These are phyloP conservation scores for Colossoma macropomum DNA, from an alignment of 2,113 vertebrate species.

Conservation along the genomic window DNA sequence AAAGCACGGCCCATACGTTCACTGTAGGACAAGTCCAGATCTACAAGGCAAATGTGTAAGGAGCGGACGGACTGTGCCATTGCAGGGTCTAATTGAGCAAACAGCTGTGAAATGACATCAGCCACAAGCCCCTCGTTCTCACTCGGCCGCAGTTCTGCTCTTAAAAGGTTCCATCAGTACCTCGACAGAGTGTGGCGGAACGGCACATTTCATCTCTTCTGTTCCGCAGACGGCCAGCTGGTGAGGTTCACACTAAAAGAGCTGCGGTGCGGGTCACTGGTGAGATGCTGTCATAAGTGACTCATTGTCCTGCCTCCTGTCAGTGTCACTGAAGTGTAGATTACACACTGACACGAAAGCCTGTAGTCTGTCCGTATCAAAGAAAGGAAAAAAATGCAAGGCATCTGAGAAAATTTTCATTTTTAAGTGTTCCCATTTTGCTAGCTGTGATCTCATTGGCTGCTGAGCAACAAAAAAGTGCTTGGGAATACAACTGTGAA, in stretches of 20 bases:
- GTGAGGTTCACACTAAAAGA: constrained; percentile 45
- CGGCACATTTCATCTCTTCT: constrained; percentile 64
- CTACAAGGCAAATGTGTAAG: constrained; percentile 30
- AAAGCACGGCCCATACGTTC: constrained; percentile 25
- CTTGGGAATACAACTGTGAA: constrained; percentile 41
- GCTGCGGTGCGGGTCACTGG: constrained; percentile 43
- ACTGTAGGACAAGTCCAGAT: constrained; percentile 35
- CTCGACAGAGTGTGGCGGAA: constrained; percentile 63
- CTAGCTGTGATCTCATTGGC: constrained; percentile 24
- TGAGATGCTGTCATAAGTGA: constrained; percentile 46
- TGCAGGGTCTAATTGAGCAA: constrained; percentile 54
- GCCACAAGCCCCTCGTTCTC: constrained; percentile 65
- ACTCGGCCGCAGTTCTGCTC: constrained; percentile 60
- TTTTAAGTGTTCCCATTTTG: not conserved
- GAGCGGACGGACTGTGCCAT: constrained; percentile 19
- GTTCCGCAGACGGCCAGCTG: constrained; percentile 58
- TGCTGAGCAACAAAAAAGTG: not conserved
- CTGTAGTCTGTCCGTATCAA: not conserved
- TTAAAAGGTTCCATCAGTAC: constrained; percentile 73
- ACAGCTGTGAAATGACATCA: constrained; percentile 73
- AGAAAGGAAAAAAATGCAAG: constrained; percentile 6
- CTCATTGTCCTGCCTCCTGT: constrained; percentile 43
- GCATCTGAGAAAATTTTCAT: not conserved
- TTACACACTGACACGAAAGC: constrained; percentile 43
- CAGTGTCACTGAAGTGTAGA: constrained; percentile 47